These are phyloP conservation scores for Monodelphis domestica DNA, from an alignment of 2,797 vertebrate species.

Conservation along the genomic window DNA sequence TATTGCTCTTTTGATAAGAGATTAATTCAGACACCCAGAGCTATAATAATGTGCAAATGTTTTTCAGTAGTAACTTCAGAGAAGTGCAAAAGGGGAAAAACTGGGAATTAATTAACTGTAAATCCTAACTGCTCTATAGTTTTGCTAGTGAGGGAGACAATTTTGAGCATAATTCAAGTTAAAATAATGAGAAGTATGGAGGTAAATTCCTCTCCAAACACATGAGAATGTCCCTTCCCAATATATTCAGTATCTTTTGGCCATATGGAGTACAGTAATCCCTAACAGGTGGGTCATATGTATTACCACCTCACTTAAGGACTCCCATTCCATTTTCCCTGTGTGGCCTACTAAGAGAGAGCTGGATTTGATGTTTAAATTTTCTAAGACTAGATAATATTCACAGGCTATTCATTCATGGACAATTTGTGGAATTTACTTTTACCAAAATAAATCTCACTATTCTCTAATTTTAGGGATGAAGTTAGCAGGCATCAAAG, in stretches of 20 bases:
- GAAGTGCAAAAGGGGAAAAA: not conserved
- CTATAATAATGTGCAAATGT: slow-evolving; percentile 9
- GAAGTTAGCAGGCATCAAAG: not conserved
- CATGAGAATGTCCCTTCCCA: not conserved
- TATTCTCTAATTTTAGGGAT: not conserved
- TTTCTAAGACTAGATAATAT: not conserved
- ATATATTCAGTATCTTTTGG: not conserved
- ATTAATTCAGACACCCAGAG: slow-evolving; percentile 33
- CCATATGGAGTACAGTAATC: not conserved
- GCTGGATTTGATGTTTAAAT: slow-evolving; percentile 4
- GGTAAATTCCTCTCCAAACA: not conserved
- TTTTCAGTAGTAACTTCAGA: slow-evolving; percentile 43
- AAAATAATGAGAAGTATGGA: not conserved
- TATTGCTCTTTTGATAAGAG: slow-evolving; percentile 27
- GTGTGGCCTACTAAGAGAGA: not conserved
- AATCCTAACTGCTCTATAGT: slow-evolving; percentile 33
- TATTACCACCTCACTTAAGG: not conserved
- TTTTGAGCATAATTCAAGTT: slow-evolving; percentile 28
- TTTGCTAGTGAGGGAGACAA: not conserved
- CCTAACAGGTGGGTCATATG: slow-evolving; percentile 1
- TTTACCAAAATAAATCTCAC: not conserved
- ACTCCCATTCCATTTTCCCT: not conserved
- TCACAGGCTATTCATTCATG: not conserved
- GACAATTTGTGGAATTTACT: not conserved
- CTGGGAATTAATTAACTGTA: slow-evolving; percentile 19